A percentile compares a stretch with the other conserved stretches of the same genome.
These are phyloP conservation scores for Pilophorus perplexus DNA, from an alignment of 2,888 invertebrate species.

Conservation along the genomic window DNA sequence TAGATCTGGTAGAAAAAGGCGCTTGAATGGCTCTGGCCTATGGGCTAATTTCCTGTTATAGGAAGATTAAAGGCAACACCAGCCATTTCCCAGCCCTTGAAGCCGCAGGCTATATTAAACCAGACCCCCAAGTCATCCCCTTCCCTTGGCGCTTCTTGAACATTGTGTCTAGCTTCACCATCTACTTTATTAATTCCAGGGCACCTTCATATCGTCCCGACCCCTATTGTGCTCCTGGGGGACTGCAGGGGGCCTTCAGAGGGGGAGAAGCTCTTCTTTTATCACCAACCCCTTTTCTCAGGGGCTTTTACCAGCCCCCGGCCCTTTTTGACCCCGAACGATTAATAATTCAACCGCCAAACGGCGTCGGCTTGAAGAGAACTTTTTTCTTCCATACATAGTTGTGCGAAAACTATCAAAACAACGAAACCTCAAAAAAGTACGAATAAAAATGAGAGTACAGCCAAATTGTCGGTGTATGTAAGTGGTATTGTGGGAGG, in stretches of 20 bases:
- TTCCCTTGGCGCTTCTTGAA: background rate
- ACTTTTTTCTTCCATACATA: too few species aligned
- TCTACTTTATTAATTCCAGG: conserved; percentile 32
- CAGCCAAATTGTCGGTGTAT: too few species aligned
- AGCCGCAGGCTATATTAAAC: conserved; percentile 32
- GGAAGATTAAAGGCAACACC: conserved; percentile 32
- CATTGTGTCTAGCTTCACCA: conserved; percentile 27
- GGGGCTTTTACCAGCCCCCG: too few species aligned
- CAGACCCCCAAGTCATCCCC: background rate
- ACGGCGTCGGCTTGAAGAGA: too few species aligned
- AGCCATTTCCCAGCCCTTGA: background rate
- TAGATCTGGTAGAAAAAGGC: background rate
- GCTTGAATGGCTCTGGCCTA: conserved; percentile 9
- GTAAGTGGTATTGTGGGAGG: too few species aligned
- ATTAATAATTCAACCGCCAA: too few species aligned
- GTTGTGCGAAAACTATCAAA: too few species aligned
- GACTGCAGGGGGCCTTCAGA: too few species aligned
- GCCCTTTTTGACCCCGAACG: too few species aligned
- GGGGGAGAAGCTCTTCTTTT: too few species aligned
- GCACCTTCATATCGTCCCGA: conserved; percentile 29
- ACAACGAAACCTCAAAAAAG: too few species aligned
- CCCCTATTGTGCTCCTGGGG: background rate
- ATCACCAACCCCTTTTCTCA: background rate
- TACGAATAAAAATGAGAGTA: too few species aligned
- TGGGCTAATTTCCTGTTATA: conserved; percentile 34